Evolutionary conservation across 2,113 vertebrate genomes (phyloP).

Genomic region (Zootoca vivipara): DNA sequence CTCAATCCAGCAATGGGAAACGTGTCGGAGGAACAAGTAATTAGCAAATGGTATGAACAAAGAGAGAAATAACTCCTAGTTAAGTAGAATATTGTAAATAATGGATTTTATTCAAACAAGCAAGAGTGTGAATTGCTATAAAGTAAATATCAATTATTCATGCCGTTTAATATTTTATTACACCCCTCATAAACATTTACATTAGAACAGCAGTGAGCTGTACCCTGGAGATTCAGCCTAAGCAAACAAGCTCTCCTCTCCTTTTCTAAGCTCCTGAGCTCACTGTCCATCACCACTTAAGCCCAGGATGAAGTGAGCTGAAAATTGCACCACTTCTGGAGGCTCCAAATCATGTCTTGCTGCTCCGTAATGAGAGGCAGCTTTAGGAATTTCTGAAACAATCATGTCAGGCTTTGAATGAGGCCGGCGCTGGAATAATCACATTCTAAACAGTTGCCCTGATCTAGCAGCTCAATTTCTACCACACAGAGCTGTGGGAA

Average conservation of each 20-base stretch:
- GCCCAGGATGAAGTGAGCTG: slow-evolving; percentile 9
- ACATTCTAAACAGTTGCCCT: background rate
- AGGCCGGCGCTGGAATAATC: background rate
- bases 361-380: slow-evolving; percentile 2
- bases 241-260: slow-evolving; percentile 59
- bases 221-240: slow-evolving; percentile 63
- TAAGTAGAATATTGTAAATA: slow-evolving; percentile 79
- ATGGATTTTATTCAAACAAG: slow-evolving; percentile 81
- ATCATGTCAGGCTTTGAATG: background rate
- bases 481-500: background rate
- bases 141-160: slow-evolving; percentile 80
- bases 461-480: background rate
- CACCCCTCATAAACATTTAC: slow-evolving; percentile 75
- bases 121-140: slow-evolving; percentile 74
- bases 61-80: slow-evolving; percentile 76
- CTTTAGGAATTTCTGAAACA: slow-evolving; percentile 28
- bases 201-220: slow-evolving; percentile 66
- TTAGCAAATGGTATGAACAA: slow-evolving; percentile 75
- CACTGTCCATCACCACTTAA: slow-evolving; percentile 31
- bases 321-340: slow-evolving; percentile 6
- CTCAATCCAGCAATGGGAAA: slow-evolving; percentile 68
- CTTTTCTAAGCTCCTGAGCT: slow-evolving; percentile 36
- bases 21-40: slow-evolving; percentile 73
- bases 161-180: slow-evolving; percentile 80
- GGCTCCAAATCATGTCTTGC: slow-evolving; percentile 33